Base-by-base conservation (phyloP, 2,888 invertebrate genomes). In the Rotaria socialis region DNA sequence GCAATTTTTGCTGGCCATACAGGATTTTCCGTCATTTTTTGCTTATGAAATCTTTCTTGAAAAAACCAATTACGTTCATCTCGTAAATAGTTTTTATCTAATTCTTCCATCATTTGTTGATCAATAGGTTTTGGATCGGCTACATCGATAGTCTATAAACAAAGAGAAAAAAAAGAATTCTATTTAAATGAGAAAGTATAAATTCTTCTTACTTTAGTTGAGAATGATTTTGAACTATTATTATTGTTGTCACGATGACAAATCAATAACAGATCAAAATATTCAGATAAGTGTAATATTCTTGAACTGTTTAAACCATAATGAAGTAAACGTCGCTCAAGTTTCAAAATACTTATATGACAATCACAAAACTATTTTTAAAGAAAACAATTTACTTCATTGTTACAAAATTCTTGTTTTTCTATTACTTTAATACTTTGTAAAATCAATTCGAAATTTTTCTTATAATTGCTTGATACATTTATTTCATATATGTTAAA, bases 1-100 rank as follows among this genome's bases (percentile, higher is more conserved):
- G n/a, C 24, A 47, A 80, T n/a, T 24, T 47, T 80, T n/a, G 80
- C 80, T 14, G 80, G 80, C 80, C 80, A 80, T n/a, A 80, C 80
- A 4, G 80, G 8, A 80, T 8, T 80, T 47, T 80, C 80, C 10
- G n/a, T 7, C 2, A 80, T 80, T 80, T 80, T 80, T 24, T 47
- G 47, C n/a, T 80, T 43, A 0, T 14, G 0, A 47, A n/a, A 47
- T 47, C 0, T 47, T 80, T 80, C 80, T 14, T 47, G 24, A 8
- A 80, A 80, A 22, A n/a, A 47, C 11, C 80, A 10, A 47, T 80
- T 80, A 11, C 35, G 43, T 80, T 80, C 80, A 24, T 80, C 80
- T n/a, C 41, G 47, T 14, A 80, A n/a, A 47, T 80, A 80, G 11
- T 47, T n/a, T 6, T 10, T 41, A 80, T 80, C n/a, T 47, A 80